Percentiles rank a stretch among this genome's conserved stretches.
These are phyloP conservation scores for Ecliptopera silaceata DNA, from an alignment of 2,888 invertebrate genomes.

Conservation along the genomic window DNA sequence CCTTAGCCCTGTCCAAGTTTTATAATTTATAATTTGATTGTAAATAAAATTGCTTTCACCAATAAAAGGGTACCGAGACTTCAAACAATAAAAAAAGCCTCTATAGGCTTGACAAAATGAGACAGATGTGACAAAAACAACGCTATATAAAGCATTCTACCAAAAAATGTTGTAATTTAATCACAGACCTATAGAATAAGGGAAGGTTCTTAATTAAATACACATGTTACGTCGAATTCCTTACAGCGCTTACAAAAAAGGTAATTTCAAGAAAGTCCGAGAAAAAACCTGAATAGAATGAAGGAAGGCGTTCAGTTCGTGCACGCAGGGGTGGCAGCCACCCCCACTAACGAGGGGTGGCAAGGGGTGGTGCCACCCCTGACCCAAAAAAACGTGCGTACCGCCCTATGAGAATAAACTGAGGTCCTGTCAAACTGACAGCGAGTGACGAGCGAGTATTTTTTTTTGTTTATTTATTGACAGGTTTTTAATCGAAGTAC, in stretches of 20 bases:
- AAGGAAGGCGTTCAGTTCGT: conserved; percentile 43
- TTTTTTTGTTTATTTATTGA: too few relatives aligned
- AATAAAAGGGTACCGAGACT: too few relatives aligned
- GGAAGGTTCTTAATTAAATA: not conserved
- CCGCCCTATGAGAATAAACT: conserved; percentile 36
- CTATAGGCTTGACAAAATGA: too few relatives aligned
- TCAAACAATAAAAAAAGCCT: too few relatives aligned
- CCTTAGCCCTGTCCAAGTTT: too few relatives aligned
- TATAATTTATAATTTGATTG: too few relatives aligned
- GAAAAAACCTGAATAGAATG: conserved; percentile 34
- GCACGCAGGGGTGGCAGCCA: conserved; percentile 44
- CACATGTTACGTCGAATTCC: conserved; percentile 4
- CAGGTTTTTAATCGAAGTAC: too few relatives aligned
- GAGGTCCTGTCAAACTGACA: conserved; percentile 10
- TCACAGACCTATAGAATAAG: not conserved
- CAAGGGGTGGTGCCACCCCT: conserved; percentile 48
- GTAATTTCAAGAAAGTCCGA: conserved; percentile 36
- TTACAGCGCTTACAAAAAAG: conserved; percentile 24
- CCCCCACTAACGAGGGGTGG: conserved; percentile 48
- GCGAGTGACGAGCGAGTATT: not conserved
- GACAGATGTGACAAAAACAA: too few relatives aligned
- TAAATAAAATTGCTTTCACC: too few relatives aligned
- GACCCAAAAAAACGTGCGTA: conserved; percentile 60
- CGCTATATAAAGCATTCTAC: too few relatives aligned
- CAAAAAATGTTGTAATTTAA: not conserved